Conservation (phyloP, 2,113 vertebrate genomes). For the Corvus cornix region DNA sequence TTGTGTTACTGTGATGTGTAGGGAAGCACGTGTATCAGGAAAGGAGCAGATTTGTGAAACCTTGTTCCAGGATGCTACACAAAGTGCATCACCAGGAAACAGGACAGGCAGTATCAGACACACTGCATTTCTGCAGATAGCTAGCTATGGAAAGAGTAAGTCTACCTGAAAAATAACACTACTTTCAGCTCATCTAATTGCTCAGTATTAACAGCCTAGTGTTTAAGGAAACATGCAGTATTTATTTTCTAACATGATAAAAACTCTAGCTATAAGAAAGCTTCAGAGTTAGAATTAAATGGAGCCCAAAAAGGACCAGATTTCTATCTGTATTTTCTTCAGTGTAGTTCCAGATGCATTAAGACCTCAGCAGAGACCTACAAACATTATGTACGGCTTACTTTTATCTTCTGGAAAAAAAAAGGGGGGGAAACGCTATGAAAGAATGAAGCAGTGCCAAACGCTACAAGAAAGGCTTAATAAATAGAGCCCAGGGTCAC, state of each 20-base stretch:
- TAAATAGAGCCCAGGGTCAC: slow-evolving; percentile 61
- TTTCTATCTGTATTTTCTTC: not conserved
- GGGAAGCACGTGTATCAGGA: slow-evolving; percentile 31
- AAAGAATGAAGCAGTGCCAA: slow-evolving; percentile 45
- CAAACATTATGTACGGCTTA: not conserved
- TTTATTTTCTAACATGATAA: not conserved
- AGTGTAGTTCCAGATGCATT: slow-evolving; percentile 1
- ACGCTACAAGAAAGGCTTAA: slow-evolving; percentile 54
- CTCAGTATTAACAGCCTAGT: not conserved
- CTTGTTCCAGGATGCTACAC: not conserved
- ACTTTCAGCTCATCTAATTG: not conserved
- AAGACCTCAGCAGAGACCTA: slow-evolving; percentile 17
- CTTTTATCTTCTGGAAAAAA: slow-evolving; percentile 17
- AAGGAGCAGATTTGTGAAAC: slow-evolving; percentile 48
- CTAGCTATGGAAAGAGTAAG: not conserved
- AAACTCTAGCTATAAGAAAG: not conserved
- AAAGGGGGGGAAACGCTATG: accelerated
- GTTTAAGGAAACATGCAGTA: not conserved
- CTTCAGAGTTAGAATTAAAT: not conserved
- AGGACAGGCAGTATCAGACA: not conserved
- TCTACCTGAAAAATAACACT: not conserved
- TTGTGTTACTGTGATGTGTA: slow-evolving; percentile 21
- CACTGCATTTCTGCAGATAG: not conserved
- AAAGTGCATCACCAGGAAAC: slow-evolving; percentile 34
- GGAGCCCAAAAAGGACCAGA: not conserved